phyloP scores from a whole-genome alignment of 2,888 invertebrate species.

The Cryptocephalus moraei region DNA sequence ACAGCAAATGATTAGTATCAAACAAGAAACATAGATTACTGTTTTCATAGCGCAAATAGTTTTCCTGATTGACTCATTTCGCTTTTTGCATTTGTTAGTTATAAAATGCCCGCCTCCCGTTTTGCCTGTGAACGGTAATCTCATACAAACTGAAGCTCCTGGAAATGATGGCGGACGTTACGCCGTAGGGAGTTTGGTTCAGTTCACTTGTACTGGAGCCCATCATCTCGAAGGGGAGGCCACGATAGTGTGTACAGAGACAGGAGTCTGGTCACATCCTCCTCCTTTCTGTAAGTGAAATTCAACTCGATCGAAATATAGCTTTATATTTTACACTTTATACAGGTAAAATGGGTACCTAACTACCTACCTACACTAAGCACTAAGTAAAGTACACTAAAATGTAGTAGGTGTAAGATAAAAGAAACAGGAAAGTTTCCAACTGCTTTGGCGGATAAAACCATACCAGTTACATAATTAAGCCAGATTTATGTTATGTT shows the following conservation, averaged over 20 bases:
- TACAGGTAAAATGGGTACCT: too few species aligned
- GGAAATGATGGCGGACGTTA: constrained; percentile 52
- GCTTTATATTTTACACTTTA: too few species aligned
- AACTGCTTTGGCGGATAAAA: too few species aligned
- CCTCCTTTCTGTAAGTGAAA: constrained; percentile 63
- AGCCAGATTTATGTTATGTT: too few species aligned
- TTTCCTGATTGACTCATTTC: background rate
- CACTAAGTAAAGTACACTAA: too few species aligned
- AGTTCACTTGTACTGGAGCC: constrained; percentile 62
- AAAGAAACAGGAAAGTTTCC: too few species aligned
- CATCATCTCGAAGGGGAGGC: constrained; percentile 65
- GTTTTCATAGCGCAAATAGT: too few species aligned
- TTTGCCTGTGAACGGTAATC: constrained; percentile 60
- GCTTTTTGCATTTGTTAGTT: constrained; percentile 44
- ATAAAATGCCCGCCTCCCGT: constrained; percentile 72
- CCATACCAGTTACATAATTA: too few species aligned
- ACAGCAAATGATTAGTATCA: background rate
- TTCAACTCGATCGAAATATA: background rate
- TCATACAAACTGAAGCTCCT: constrained; percentile 43
- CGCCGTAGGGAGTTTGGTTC: constrained; percentile 70
- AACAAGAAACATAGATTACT: too few species aligned
- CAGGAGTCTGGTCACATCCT: constrained; percentile 80
- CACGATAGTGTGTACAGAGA: constrained; percentile 78
- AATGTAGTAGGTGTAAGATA: too few species aligned
- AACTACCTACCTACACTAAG: too few species aligned